Percentiles rank a stretch among this genome's conserved stretches.
Conservation (phyloP, 2,113 vertebrate genomes). For the Plecturocebus donacophilus region DNA sequence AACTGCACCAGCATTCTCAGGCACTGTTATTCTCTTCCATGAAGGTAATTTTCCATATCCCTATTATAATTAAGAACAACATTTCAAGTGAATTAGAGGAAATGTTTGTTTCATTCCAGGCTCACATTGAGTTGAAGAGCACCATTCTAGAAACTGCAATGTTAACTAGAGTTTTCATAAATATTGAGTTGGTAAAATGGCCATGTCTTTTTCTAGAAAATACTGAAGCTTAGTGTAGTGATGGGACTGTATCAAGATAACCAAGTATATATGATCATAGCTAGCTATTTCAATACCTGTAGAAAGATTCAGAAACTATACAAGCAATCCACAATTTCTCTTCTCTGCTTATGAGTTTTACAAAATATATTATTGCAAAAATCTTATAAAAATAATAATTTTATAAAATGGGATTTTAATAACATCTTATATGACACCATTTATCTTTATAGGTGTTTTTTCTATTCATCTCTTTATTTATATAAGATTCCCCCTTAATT, state of each 20-base stretch:
- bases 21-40: not conserved
- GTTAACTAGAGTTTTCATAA: not conserved
- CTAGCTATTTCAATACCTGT: not conserved
- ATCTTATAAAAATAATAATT: not conserved
- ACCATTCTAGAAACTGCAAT: not conserved
- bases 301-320: not conserved
- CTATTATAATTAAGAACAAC: not conserved
- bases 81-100: constrained; percentile 28
- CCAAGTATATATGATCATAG: not conserved
- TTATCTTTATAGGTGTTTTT: not conserved
- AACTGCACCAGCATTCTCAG: not conserved
- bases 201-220: not conserved
- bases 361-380: not conserved
- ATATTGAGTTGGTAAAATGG: not conserved
- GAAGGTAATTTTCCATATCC: not conserved
- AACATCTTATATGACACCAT: not conserved
- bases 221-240: not conserved
- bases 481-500: constrained; percentile 58
- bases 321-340: not conserved
- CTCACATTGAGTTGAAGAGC: not conserved
- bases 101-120: constrained; percentile 4
- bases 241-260: not conserved
- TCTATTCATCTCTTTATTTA: constrained; percentile 74
- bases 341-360: not conserved
- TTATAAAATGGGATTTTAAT: not conserved